Base-by-base conservation (phyloP, 2,888 invertebrate genomes). In the Resseliella maxima region DNA sequence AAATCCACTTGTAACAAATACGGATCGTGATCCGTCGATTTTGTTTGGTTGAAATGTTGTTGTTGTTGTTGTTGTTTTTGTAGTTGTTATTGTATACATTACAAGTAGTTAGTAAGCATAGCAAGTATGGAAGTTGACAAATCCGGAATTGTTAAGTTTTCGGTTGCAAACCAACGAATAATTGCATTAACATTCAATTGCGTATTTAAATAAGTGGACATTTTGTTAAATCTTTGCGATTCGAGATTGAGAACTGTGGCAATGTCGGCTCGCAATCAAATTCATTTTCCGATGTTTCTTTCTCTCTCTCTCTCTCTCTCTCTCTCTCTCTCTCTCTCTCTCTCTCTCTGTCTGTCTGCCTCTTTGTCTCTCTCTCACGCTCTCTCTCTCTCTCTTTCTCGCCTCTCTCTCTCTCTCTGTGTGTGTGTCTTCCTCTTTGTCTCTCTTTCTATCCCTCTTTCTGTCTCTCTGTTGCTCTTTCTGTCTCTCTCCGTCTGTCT, bases 1-100 rank as follows among this genome's bases (percentile, higher is more conserved):
- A 8, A 59, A 24, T 59, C 59, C 59, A 59, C 59, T 59, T 59
- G 59, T 59, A 59, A 59, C 59, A 24, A 59, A 59, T 59, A n/a
- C 59, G 15, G 18, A 50, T 24, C 21, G 6, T 6, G 59, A 59
- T 59, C 41, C 59, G 10, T 24, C 59, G 59, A 59, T 59, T 50
- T 50, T 18, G 18, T 18, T 50, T 50, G 15, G n/a, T n/a, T 50
- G 1, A 2, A 2, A 50, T 41, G 5, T 41, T 41, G 5, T 41
- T 41, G 5, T 12, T 41, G 6, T 12, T 41, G 41, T 12, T 41
- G 5, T 41, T 41, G 41, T 41, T 41, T 12, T 41, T 41, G 5
- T 41, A 8, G 41, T 41, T 50, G 46, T 18, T 59, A 59, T 59
- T n/a, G 10, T 59, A 59, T 24, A 59, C 50, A 50, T 41, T 41